A percentile compares a stretch with the other conserved stretches of the same genome.
phyloP scores from a whole-genome alignment of 2,797 vertebrate genomes.

The Microchirus variegatus region DNA sequence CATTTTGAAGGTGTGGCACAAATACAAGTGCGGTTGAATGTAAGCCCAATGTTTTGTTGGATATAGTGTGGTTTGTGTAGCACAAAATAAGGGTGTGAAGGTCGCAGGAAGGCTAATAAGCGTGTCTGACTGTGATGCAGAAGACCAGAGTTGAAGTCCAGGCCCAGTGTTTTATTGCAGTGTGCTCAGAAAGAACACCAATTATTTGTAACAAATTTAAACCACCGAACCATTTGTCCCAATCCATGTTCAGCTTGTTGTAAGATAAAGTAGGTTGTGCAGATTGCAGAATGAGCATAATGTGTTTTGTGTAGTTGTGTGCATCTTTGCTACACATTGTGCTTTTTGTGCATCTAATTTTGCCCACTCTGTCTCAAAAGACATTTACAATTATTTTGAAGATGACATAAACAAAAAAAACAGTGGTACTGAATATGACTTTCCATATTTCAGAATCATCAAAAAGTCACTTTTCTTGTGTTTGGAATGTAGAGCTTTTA shows the following conservation, averaged over 20 bases:
- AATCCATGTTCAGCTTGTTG: too few species aligned
- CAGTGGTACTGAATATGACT: background rate
- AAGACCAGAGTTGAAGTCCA: background rate
- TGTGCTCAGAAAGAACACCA: background rate
- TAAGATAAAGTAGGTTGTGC: too few species aligned
- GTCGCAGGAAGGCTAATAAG: background rate
- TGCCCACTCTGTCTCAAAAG: too few species aligned
- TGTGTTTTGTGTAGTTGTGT: too few species aligned
- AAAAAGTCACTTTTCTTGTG: background rate
- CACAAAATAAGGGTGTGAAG: background rate
- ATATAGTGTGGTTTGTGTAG: background rate
- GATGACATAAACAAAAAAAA: too few species aligned
- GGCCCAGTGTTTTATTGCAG: background rate
- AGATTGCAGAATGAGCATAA: too few species aligned
- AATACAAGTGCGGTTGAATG: background rate
- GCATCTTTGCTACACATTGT: too few species aligned
- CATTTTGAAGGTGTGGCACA: too few species aligned
- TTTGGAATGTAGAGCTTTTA: background rate
- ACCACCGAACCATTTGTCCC: too few species aligned
- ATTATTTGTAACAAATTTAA: background rate
- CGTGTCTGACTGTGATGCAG: background rate
- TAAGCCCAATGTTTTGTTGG: background rate
- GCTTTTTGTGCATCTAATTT: too few species aligned
- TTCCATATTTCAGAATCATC: background rate
- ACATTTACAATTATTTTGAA: too few species aligned